A percentile compares a stretch with the other conserved stretches of the same genome.
These are phyloP conservation scores for Cephus pygmeus DNA, from an alignment of 2,888 invertebrate genomes.

Conservation along the genomic window DNA sequence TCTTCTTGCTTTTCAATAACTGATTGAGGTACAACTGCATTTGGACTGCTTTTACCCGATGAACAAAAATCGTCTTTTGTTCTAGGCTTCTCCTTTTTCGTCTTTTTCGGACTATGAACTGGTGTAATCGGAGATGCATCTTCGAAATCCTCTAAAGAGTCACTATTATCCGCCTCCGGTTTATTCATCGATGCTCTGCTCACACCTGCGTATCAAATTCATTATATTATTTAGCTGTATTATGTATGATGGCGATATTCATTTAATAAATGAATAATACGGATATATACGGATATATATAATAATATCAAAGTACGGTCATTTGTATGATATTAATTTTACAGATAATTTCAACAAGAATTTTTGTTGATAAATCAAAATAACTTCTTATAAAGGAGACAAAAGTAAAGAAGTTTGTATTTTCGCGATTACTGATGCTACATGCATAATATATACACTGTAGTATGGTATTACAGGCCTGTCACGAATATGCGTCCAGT, in stretches of 20 bases:
- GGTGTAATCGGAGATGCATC: constrained; percentile 46
- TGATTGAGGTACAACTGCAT: not conserved
- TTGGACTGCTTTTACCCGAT: not conserved
- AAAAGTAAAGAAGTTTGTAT: too few relatives aligned
- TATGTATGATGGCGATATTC: not conserved
- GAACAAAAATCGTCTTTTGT: not conserved
- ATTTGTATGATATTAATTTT: not conserved
- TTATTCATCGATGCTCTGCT: constrained; percentile 32
- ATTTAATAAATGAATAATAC: not conserved
- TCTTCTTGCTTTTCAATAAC: not conserved
- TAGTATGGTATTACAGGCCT: not conserved
- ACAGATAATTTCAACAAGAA: not conserved
- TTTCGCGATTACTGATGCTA: too few relatives aligned
- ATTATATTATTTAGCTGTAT: not conserved
- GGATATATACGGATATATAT: too few relatives aligned
- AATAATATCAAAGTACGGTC: too few relatives aligned
- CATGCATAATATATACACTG: too few relatives aligned
- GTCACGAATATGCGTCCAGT: not conserved
- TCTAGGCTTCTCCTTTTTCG: constrained; percentile 13
- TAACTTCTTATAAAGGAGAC: too few relatives aligned
- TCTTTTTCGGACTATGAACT: constrained; percentile 41
- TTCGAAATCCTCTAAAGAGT: constrained; percentile 37
- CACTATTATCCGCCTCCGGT: constrained; percentile 23
- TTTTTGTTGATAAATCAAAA: too few relatives aligned
- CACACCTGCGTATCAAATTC: constrained; percentile 11